Evolutionary conservation across 1,140 invertebrate species (phyloP).

Genomic region (Heliconius nattereri): DNA sequence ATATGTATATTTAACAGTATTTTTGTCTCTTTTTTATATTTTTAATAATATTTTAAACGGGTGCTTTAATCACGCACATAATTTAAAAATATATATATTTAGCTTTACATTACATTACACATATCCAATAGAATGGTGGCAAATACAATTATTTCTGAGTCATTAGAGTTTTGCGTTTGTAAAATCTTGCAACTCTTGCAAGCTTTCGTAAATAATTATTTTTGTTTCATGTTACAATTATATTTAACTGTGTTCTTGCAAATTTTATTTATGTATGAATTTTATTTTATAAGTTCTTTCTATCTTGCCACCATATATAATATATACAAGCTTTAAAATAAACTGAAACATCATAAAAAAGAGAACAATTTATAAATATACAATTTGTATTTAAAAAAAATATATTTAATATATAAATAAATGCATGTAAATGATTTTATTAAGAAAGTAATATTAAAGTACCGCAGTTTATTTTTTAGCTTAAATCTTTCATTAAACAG

Average conservation of each 20-base stretch:
- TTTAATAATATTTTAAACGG: neutral
- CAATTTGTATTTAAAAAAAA: too few relatives aligned
- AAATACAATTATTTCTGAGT: neutral
- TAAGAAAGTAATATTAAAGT: neutral
- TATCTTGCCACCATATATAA: neutral
- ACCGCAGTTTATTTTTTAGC: neutral
- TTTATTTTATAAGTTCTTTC: neutral
- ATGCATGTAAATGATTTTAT: too few relatives aligned
- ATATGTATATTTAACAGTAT: neutral
- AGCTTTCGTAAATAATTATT: too few relatives aligned
- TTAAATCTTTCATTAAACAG: neutral
- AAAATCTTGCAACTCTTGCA: neutral
- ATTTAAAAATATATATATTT: neutral
- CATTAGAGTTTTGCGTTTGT: neutral
- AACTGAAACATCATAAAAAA: neutral
- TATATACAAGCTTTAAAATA: neutral
- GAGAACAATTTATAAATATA: neutral
- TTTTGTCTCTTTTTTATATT: neutral
- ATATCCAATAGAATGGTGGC: neutral
- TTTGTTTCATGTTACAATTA: too few relatives aligned
- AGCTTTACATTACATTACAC: neutral
- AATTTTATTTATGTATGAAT: neutral
- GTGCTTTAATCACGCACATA: slow-evolving; percentile 28
- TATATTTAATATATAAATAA: too few relatives aligned
- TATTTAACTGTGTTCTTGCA: neutral